Evolutionary conservation across 2,797 vertebrate genomes (phyloP).

Genomic region (Sebastiscus albofasciatus): DNA sequence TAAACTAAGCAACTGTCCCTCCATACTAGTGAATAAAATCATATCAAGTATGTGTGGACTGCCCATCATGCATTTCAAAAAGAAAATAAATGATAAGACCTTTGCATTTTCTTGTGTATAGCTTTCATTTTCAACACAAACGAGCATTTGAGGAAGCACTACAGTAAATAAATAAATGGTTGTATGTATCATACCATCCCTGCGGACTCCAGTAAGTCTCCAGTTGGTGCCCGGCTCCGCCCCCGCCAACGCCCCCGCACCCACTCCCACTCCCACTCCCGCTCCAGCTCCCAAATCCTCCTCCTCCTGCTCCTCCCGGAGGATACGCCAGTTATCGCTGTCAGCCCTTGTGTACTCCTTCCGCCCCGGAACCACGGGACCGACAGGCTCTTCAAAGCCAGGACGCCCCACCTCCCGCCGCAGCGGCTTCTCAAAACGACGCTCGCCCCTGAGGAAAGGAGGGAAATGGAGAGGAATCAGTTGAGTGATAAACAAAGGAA

Average conservation of each 20-base stretch:
- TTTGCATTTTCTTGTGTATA: background rate
- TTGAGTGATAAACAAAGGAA: conserved; percentile 1
- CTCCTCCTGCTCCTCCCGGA: conserved; percentile 90
- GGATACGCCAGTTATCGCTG: conserved; percentile 94
- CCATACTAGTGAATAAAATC: background rate
- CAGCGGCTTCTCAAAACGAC: conserved; percentile 91
- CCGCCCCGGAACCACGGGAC: conserved; percentile 67
- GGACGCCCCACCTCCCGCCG: conserved; percentile 89
- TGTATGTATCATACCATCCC: conserved; percentile 79
- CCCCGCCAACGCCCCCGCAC: conserved; percentile 28
- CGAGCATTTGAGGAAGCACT: background rate
- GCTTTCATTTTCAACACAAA: background rate
- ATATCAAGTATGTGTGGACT: background rate
- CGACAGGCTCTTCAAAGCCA: conserved; percentile 86
- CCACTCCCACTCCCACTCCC: background rate
- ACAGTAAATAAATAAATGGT: background rate
- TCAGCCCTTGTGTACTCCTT: conserved; percentile 94
- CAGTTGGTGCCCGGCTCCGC: conserved; percentile 81
- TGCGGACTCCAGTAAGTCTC: conserved; percentile 83
- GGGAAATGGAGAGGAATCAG: conserved; percentile 19
- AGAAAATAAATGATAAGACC: background rate
- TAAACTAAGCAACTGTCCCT: background rate
- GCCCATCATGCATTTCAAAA: background rate
- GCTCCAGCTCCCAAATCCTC: conserved; percentile 77
- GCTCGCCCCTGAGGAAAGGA: conserved; percentile 84